A percentile compares a stretch with the other conserved stretches of the same genome.
Conservation (phyloP, 2,797 vertebrate genomes). For the Nyctibius grandis region DNA sequence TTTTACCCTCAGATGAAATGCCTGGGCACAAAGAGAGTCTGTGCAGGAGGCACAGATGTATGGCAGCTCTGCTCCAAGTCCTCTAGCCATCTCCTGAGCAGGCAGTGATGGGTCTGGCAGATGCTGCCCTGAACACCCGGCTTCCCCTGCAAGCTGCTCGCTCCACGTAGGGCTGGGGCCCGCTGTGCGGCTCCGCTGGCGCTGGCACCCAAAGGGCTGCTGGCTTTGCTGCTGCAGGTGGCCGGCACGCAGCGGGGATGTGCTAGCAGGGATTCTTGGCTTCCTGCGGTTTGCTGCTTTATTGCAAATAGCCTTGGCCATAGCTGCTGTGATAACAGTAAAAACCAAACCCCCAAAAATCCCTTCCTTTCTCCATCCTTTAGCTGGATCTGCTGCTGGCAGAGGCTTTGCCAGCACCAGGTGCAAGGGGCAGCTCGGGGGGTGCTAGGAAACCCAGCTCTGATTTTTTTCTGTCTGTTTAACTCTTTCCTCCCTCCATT, state of each 20-base stretch:
- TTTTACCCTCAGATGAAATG: neutral
- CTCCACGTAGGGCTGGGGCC: neutral
- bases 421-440: neutral
- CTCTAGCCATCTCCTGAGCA: neutral
- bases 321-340: neutral
- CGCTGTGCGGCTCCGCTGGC: rapidly evolving
- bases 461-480: neutral
- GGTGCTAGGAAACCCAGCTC: neutral
- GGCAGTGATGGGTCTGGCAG: neutral
- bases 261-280: neutral
- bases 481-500: neutral
- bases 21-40: neutral
- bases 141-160: rapidly evolving
- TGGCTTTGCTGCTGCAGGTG: neutral
- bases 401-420: neutral
- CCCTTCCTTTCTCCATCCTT: neutral
- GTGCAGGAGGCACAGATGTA: neutral
- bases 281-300: neutral
- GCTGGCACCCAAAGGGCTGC: rapidly evolving
- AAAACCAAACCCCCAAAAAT: neutral
- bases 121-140: rapidly evolving
- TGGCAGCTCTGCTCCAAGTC: neutral
- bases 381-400: neutral
- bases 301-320: slow-evolving; percentile 1
- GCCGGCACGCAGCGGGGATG: rapidly evolving